Conservation (phyloP, 2,797 vertebrate genomes). For the Lepus oiostolus region DNA sequence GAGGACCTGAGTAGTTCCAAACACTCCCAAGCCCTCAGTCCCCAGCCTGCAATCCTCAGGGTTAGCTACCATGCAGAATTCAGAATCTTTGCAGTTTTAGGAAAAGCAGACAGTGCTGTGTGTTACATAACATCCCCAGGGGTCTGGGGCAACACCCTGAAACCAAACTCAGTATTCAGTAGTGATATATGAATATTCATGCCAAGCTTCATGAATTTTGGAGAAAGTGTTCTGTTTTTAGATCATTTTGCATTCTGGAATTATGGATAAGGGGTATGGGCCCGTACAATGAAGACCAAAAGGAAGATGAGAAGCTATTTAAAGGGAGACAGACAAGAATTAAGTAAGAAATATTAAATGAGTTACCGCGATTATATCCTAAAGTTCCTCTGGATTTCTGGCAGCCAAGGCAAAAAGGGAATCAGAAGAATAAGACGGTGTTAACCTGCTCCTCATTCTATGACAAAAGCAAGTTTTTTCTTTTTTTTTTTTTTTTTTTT, state of each 20-base stretch:
- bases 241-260: slow-evolving; percentile 64
- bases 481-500: neutral
- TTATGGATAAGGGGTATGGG: slow-evolving; percentile 37
- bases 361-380: neutral
- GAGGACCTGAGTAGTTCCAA: neutral
- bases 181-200: slow-evolving; percentile 52
- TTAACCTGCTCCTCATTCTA: neutral
- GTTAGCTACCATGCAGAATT: slow-evolving; percentile 35
- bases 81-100: slow-evolving; percentile 39
- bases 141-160: slow-evolving; percentile 3
- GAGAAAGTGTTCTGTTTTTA: slow-evolving; percentile 66
- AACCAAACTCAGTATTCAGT: slow-evolving; percentile 49
- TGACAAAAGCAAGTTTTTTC: slow-evolving; percentile 4
- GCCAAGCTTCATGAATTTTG: slow-evolving; percentile 42
- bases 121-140: neutral
- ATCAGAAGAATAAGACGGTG: neutral
- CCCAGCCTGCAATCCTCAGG: slow-evolving; percentile 8
- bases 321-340: slow-evolving; percentile 41
- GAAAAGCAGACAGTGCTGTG: neutral
- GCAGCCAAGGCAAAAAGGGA: slow-evolving; percentile 28
- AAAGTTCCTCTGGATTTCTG: slow-evolving; percentile 55
- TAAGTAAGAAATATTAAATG: slow-evolving; percentile 25
- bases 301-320: slow-evolving; percentile 46
- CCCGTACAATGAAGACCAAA: slow-evolving; percentile 49
- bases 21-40: neutral